A percentile compares a stretch with the other conserved stretches of the same genome.
These are phyloP conservation scores for Cetoscarus ocellatus DNA, from an alignment of 2,797 vertebrate species.

Conservation along the genomic window DNA sequence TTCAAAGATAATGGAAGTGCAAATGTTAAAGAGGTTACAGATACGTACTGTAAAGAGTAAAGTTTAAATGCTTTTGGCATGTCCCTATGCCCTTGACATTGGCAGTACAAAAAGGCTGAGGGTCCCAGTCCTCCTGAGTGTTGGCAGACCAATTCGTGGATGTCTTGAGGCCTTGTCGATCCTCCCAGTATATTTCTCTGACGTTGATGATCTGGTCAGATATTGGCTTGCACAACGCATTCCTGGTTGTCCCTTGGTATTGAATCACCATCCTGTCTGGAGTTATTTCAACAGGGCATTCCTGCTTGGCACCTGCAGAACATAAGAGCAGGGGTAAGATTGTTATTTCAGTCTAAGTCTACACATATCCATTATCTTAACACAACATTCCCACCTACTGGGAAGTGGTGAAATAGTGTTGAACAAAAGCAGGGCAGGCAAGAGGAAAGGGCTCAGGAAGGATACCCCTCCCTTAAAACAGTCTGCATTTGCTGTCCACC, in stretches of 20 bases:
- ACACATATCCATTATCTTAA: slow-evolving; percentile 9
- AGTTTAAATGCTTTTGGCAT: slow-evolving; percentile 50
- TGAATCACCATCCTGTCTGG: slow-evolving; percentile 63
- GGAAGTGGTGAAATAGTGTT: background rate
- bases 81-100: background rate
- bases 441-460: slow-evolving; percentile 74
- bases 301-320: slow-evolving; percentile 51
- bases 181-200: slow-evolving; percentile 52
- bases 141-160: slow-evolving; percentile 2
- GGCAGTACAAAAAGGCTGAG: slow-evolving; percentile 42
- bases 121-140: slow-evolving; percentile 48
- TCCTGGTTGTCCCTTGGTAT: background rate
- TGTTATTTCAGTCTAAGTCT: slow-evolving; percentile 20
- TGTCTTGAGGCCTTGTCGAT: accelerated
- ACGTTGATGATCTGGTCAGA: accelerated
- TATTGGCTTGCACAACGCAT: slow-evolving; percentile 14
- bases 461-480: slow-evolving; percentile 57
- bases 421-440: slow-evolving; percentile 55
- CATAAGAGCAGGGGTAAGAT: background rate
- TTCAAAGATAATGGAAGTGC: background rate
- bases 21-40: background rate
- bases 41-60: slow-evolving; percentile 77
- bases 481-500: slow-evolving; percentile 35
- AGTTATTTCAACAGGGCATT: slow-evolving; percentile 68
- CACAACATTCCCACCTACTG: slow-evolving; percentile 26